Base-by-base conservation (phyloP, 2,113 vertebrate species). In the Chaenogobius annularis region DNA sequence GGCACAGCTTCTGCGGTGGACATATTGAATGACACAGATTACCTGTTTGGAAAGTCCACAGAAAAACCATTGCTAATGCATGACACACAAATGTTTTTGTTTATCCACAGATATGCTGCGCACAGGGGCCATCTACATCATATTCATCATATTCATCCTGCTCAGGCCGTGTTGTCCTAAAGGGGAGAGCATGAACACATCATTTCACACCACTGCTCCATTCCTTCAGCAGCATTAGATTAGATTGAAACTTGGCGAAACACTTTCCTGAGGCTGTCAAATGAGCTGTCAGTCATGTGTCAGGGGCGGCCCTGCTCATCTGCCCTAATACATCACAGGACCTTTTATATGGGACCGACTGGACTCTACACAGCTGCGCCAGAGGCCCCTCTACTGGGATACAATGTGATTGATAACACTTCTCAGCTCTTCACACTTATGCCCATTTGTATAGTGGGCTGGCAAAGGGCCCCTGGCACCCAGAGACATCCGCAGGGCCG, bases 211-310 rank as follows among this genome's bases (percentile, higher is more conserved):
- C 78, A 85, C 82, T 73, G 82, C 89, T 82, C 82, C 74, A 84
- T 89, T 88, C 80, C 83, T 91, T 89, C 72, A 70, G 76, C 77
- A 82, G 83, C 75, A 86, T 85, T 90, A 91, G 85, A 93, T 91
- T 81, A 92, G 90, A 93, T 90, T 91, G 91, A 89, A 92, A 91
- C 88, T 91, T 92, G 73, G 82, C 79, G 68, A 86, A 83, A 90
- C 90, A 89, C 89, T 91, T 91, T 90, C 86, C 88, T 52, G 74
- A 73, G 89, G 85, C 90, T 92, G 91, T 93, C 93, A 92, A 92
- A 92, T 88, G 88, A 89, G 91, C 90, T 90, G 92, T 92, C 93
- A 89, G 87, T 92, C 93, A 93, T 81, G 84, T 91, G 90, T 92
- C 91, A 92, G 73, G 72, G 69, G 67, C 56, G 0, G 78, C 73